Base-by-base conservation (phyloP, 1,140 invertebrate genomes). In the Homalodisca vitripennis region DNA sequence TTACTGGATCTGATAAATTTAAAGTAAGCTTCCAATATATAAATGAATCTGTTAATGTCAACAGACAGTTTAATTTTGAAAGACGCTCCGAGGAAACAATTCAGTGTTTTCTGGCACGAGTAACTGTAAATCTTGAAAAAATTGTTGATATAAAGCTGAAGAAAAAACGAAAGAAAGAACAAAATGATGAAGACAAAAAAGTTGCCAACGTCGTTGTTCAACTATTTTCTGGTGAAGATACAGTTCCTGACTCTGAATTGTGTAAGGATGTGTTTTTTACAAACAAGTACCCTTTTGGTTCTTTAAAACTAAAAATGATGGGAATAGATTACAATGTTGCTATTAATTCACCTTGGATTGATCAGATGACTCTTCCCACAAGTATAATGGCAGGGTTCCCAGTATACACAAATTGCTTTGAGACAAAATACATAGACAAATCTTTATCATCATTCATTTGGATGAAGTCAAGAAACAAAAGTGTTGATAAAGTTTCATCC, bases 291-390 rank as follows among this genome's bases (percentile, higher is more conserved):
- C 75, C 75, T 3, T 76, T 82, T 62, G 20, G 55, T 20, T 64
- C 74, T 66, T 34, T 74, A 53, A 62, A 51, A 30, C 57, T 85
- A 10, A 71, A 74, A 63, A 75, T 84, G 31, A 78, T 75, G 41
- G 85, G 88, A 29, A 78, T 80, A 1, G 73, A 78, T 26, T 92
- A 86, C 78, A 71, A 83, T 24, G 80, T 94, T 17, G 79, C 86
- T 20, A 80, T 90, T 2, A 95, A 97, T 82, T 79, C 86, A 10
- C 94, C 94, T 0, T 90, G 86, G 83, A 79, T 95, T 1, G 75
- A 79, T 30, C 79, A 75, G 64, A 72, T 95, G 2, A 80, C 80
- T 55, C 80, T 97, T 30, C 90, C 93, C 1, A 81, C 81, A 53
- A 84, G 81, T 55, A 88, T 94, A 31, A 82, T 96, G 79, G 84